Base-by-base conservation (phyloP, 2,113 vertebrate genomes). In the Arenaria interpres region DNA sequence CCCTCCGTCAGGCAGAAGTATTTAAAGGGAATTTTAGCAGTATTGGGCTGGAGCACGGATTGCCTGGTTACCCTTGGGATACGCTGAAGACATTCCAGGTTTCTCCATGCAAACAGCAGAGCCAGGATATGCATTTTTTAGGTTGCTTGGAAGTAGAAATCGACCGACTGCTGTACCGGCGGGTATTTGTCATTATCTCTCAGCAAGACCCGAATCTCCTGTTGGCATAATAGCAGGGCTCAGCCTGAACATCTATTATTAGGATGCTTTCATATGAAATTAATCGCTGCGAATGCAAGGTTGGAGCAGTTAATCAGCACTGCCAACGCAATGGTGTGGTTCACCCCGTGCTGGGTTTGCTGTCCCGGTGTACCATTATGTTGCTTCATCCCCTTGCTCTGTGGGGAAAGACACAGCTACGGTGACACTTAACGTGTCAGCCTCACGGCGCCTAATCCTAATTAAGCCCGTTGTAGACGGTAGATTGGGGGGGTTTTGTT, bases 211-310 rank as follows among this genome's bases (percentile, higher is more conserved):
- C 69, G 80, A 6, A 73, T 81, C 80, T 96, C 89, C 95, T 89
- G 73, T 94, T 91, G 83, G 87, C 46, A 80, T 72, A 93, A 93
- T 41, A 69, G 56, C 83, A 89, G 62, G 78, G 64, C 77, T 85
- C 35, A 33, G 87, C 30, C n/a, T 45, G 69, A 82, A 75, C 68
- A 71, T 86, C 86, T 90, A 11, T 95, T 89, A 92, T 96, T 90
- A 96, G 89, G 91, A 67, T 91, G 84, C 73, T 95, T 96, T 95
- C 84, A 14, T 56, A 56, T 67, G 76, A 96, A 95, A 73, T 88
- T 84, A 96, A 75, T 94, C 89, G 45, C 80, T 64, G 80, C 39
- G 80, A 59, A 78, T 72, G 73, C 68, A 89, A 94, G 76, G 80
- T 46, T 48, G 82, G 86, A 93, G 92, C 48, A 27, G 39, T 89